phyloP scores from a whole-genome alignment of 2,113 vertebrate species.

The Scatophagus argus region DNA sequence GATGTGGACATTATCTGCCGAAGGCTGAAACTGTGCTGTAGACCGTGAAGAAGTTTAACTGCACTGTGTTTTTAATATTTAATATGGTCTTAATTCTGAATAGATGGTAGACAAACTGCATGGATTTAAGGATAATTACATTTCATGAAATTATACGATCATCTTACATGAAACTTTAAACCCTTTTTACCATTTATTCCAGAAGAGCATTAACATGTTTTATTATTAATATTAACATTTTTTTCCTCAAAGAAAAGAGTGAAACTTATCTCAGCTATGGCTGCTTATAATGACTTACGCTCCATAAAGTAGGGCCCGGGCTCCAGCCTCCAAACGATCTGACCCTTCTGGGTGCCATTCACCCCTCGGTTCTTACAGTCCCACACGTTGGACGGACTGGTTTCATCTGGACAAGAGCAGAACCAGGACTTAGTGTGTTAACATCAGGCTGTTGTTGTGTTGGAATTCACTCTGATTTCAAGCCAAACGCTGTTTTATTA shows the following conservation, averaged over 20 bases:
- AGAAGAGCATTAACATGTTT: too few relatives aligned
- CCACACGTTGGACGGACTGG: constrained; percentile 97
- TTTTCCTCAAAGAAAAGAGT: too few relatives aligned
- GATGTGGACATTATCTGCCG: not conserved
- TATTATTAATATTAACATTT: too few relatives aligned
- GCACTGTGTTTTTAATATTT: not conserved
- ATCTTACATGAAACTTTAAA: not conserved
- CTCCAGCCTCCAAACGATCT: constrained; percentile 97
- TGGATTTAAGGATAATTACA: not conserved
- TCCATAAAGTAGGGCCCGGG: constrained; percentile 98
- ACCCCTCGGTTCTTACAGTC: constrained; percentile 99
- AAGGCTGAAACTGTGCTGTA: not conserved
- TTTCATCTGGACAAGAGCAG: constrained; percentile 89
- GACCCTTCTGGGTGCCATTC: constrained; percentile 96
- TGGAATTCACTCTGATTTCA: constrained; percentile 9
- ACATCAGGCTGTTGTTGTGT: not conserved
- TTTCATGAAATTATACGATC: not conserved
- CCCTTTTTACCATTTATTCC: not conserved
- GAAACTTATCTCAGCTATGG: too few relatives aligned
- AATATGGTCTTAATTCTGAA: not conserved
- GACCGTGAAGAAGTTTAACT: not conserved
- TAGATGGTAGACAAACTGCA: not conserved
- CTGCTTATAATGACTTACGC: constrained; percentile 85
- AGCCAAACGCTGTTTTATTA: constrained; percentile 22
- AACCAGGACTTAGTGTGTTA: constrained; percentile 6